Evolutionary conservation across 92 coral and sea anemone genomes (phyloP).

Genomic region (Zoanthus gigantus): DNA sequence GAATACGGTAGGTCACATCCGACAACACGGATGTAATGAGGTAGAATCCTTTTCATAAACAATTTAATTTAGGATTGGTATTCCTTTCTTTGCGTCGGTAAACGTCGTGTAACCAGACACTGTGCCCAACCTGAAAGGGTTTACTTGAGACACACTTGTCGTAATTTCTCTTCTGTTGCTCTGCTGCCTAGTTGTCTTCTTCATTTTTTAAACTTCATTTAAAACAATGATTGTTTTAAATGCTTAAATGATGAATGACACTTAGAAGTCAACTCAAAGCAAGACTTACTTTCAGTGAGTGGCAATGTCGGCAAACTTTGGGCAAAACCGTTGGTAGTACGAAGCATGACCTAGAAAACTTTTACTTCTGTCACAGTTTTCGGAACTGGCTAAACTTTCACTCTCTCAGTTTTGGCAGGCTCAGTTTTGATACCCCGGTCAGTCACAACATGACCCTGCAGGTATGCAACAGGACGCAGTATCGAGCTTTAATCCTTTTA

Average conservation of each 20-base stretch:
- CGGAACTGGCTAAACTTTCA: conserved; percentile 34
- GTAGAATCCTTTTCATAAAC: conserved; percentile 3
- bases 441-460: conserved; percentile 57
- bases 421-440: conserved; percentile 54
- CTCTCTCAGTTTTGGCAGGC: conserved; percentile 48
- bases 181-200: conserved; percentile 10
- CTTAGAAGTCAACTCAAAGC: conserved; percentile 50
- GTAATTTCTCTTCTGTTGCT: conserved; percentile 46
- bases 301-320: conserved; percentile 53
- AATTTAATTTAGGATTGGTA: not conserved
- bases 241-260: conserved; percentile 57
- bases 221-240: conserved; percentile 44
- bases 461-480: conserved; percentile 19
- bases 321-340: conserved; percentile 57
- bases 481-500: too few species aligned
- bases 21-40: not conserved
- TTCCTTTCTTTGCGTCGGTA: not conserved
- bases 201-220: not conserved
- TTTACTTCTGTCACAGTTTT: conserved; percentile 38
- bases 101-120: conserved; percentile 1
- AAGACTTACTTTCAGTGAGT: conserved; percentile 48
- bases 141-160: conserved; percentile 52
- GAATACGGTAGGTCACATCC: not conserved
- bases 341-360: conserved; percentile 60
- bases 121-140: not conserved